Evolutionary conservation across 1,140 invertebrate genomes (phyloP), one percentile per base, ranked within the genome.

Genomic region (Spodoptera frugiperda): DNA sequence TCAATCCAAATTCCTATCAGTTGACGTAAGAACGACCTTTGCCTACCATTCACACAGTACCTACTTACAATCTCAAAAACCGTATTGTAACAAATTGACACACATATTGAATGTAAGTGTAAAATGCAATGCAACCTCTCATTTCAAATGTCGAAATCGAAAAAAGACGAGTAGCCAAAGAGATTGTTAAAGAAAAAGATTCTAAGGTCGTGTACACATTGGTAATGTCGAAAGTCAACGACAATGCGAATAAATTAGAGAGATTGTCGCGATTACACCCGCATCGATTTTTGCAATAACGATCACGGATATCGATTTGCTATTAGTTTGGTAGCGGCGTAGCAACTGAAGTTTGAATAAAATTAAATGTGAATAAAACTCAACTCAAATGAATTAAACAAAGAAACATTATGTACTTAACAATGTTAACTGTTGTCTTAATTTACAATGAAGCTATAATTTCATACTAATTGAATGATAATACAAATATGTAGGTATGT

Each of bases 1-100:
- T 67, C 63, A 67, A 67, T 67, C 19, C 63, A 67, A 67, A 67
- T 67, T 48, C 63, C 63, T 67, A 48, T 49, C 44, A 48, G 21
- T 21, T 67, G 44, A 67, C 19, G 63, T 25, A 67, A 67, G 12
- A 11, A 8, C 44, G 63, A 67, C 63, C 63, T 67, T 67, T 67
- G 21, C 39, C 11, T 21, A 25, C 63, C 44, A 48, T 25, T 3
- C 33, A n/a, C 59, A 6, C 9, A 21, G 61, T 48, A 65, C 33
- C 33, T 39, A 55, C 53, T 51, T 14, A n/a, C 4, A 25, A 25
- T 17, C 44, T 67, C 63, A 44, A 44, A 63, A 44, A 44, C 59
- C n/a, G 15, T 63, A 67, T 67, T 19, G 63, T 67, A 25, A 48
- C 46, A 14, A 67, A 67, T 65, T 49, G 44, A 53, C 65, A 68